A percentile compares a stretch with the other conserved stretches of the same genome.
Conservation (phyloP, 2,113 vertebrate genomes). For the Trichomycterus rosablanca region DNA sequence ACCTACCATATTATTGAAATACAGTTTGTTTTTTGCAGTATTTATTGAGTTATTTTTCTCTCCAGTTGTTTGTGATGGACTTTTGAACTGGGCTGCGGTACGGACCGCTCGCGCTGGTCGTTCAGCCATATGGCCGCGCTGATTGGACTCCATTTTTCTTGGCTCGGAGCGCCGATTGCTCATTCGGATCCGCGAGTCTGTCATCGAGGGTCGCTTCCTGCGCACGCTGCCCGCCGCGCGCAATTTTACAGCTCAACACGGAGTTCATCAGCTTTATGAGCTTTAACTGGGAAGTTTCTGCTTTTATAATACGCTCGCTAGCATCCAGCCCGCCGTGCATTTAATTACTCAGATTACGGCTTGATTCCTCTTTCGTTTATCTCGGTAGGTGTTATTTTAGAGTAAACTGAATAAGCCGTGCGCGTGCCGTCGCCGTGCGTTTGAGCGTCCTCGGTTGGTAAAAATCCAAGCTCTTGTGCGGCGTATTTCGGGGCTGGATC, state of each 20-base stretch:
- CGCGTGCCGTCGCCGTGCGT: too few relatives aligned
- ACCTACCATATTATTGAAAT: too few relatives aligned
- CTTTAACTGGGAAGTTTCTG: not conserved
- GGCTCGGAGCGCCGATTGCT: conserved; percentile 14
- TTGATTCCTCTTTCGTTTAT: not conserved
- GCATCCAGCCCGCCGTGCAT: not conserved
- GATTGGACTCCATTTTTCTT: conserved; percentile 16
- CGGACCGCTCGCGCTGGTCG: not conserved
- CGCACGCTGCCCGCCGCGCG: not conserved
- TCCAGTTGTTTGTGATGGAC: not conserved
- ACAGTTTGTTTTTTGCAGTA: too few relatives aligned
- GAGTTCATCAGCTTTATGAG: conserved; percentile 6
- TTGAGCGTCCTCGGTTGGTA: not conserved
- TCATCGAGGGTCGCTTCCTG: not conserved
- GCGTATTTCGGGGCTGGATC: not conserved
- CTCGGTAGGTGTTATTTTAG: conserved; percentile 3
- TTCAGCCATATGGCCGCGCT: conserved; percentile 26
- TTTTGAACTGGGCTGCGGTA: not conserved
- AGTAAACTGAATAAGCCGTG: too few relatives aligned
- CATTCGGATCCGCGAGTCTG: conserved; percentile 16
- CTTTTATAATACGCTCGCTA: too few relatives aligned
- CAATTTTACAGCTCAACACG: not conserved
- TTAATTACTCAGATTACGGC: not conserved
- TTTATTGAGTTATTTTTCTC: too few relatives aligned
- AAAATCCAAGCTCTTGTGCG: not conserved